Percentiles rank a stretch among this genome's conserved stretches.
Conservation (phyloP, 2,888 invertebrate species). For the Polylopha cassiicola region DNA sequence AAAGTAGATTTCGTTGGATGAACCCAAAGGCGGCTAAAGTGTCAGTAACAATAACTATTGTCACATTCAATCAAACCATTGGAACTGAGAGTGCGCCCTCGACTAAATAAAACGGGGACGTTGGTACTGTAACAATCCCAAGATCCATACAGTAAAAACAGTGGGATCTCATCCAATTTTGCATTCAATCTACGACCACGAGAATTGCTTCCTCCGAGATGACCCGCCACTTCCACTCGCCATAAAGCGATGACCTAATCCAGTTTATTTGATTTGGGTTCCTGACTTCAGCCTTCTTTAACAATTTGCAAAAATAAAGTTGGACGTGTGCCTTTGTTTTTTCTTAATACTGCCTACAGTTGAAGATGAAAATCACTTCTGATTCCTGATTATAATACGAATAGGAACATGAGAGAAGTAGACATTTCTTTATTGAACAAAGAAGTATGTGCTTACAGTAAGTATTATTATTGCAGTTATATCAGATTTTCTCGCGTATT, state of each 20-base stretch:
- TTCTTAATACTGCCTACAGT: not conserved
- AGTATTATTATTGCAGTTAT: too few species aligned
- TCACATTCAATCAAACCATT: conserved; percentile 73
- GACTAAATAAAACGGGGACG: conserved; percentile 61
- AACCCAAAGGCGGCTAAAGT: conserved; percentile 44
- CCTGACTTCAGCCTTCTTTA: conserved; percentile 62
- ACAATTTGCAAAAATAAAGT: conserved; percentile 57
- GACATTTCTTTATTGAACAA: too few species aligned
- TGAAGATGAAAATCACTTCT: too few species aligned
- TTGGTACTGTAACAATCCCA: conserved; percentile 52
- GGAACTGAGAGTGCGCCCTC: conserved; percentile 53
- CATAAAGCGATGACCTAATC: conserved; percentile 76
- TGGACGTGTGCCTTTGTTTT: conserved; percentile 32
- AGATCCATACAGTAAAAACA: conserved; percentile 69
- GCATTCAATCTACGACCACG: conserved; percentile 76
- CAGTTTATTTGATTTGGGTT: conserved; percentile 73
- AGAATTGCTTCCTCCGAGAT: conserved; percentile 73
- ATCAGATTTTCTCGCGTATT: too few species aligned
- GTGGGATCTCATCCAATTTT: conserved; percentile 75
- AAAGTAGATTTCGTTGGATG: too few species aligned
- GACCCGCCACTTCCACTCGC: conserved; percentile 71
- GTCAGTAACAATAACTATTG: conserved; percentile 67
- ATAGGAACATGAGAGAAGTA: too few species aligned
- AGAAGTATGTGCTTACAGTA: too few species aligned
- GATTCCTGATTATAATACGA: too few species aligned